These are phyloP conservation scores for Hafferia zeledoni DNA, from an alignment of 2,797 vertebrate species.

Conservation along the genomic window DNA sequence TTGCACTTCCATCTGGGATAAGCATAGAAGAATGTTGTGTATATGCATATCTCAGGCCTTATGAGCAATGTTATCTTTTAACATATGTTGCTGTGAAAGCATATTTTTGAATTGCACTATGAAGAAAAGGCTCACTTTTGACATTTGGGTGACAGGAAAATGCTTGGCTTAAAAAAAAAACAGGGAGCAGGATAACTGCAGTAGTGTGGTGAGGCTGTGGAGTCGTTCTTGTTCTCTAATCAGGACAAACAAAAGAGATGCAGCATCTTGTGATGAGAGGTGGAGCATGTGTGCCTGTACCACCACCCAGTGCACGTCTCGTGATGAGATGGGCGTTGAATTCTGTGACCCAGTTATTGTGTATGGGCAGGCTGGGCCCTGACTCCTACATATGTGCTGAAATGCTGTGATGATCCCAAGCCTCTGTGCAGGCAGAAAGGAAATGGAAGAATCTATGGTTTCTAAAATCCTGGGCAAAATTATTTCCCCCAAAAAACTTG, in stretches of 20 bases:
- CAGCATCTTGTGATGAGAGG: not conserved
- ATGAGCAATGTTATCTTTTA: not conserved
- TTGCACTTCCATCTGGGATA: not conserved
- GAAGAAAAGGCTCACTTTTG: not conserved
- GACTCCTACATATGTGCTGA: not conserved
- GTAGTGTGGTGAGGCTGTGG: not conserved
- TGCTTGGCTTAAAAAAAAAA: not conserved
- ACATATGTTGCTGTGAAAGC: not conserved
- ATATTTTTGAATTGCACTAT: not conserved
- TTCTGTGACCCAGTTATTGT: constrained; percentile 30
- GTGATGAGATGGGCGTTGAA: not conserved
- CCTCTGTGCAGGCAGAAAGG: not conserved
- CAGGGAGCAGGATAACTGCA: not conserved
- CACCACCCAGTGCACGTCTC: not conserved
- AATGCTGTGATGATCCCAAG: not conserved
- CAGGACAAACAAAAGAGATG: not conserved
- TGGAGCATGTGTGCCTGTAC: not conserved
- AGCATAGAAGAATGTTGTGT: not conserved
- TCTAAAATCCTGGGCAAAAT: not conserved
- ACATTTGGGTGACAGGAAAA: not conserved
- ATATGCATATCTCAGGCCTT: not conserved
- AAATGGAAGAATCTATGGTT: not conserved
- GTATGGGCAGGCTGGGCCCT: not conserved
- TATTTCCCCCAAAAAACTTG: not conserved
- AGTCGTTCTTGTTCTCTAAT: not conserved